Evolutionary conservation across 2,888 invertebrate genomes (phyloP), one percentile per base, ranked within the genome.

Genomic region (Andrena praecox): DNA sequence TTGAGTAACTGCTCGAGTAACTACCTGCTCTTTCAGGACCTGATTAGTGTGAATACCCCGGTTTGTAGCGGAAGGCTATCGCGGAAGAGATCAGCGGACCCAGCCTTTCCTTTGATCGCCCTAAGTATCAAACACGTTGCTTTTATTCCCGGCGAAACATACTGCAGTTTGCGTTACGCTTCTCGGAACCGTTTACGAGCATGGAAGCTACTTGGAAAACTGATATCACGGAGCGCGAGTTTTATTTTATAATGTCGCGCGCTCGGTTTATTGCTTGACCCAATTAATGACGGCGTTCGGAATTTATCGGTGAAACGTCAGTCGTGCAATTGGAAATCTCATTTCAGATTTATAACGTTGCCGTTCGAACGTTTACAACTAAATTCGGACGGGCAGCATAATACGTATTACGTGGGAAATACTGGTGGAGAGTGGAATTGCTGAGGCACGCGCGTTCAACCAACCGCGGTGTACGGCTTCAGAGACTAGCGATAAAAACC

Each of bases 341-440:
- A 73, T 87, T 78, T 62, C 66, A 64, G 77, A 87, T 87, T 87
- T 84, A 84, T 81, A 69, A 73, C 66, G 72, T 54, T 33, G 24
- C n/a, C 68, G 70, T 24, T 31, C 48, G 56, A 79, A 73, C 75
- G 59, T 85, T 87, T 84, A 64, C 64, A 84, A 82, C 71, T 64
- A 78, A 78, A 78, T 77, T 67, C 42, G 20, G 10, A 35, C 60
- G 10, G 35, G 66, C 16, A n/a, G 42, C 48, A 60, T 71, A 64
- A 76, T 35, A 63, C 35, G 48, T 24, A 42, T 42, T 42, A 42
- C 42, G 20, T 16, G 68, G 56, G 54, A 2, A 33, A 24, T 42
- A 12, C 10, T 12, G 56, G n/a, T 20, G 1, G 20, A n/a, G 8
- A 35, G 56, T 56, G n/a, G 31, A 48, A 33, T 63, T 24, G 62